These are phyloP conservation scores for Grammomys surdaster DNA, from an alignment of 2,113 vertebrate genomes.

Conservation along the genomic window DNA sequence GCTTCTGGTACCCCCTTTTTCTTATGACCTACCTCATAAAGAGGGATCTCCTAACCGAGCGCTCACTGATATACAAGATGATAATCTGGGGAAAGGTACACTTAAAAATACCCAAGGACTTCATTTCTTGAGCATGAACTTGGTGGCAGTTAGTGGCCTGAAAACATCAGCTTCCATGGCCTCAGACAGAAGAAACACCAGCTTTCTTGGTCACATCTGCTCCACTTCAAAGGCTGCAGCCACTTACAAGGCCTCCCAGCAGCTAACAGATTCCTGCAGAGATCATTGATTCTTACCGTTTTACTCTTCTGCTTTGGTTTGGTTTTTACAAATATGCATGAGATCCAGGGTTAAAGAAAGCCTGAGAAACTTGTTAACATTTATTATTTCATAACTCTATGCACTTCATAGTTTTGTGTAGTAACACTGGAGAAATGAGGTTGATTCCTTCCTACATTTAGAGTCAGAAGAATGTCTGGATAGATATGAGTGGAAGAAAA, in stretches of 20 bases:
- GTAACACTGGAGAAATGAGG: background rate
- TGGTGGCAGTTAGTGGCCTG: background rate
- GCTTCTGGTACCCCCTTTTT: background rate
- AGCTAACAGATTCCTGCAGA: background rate
- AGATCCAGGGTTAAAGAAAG: background rate
- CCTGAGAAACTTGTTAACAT: background rate
- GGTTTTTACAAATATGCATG: background rate
- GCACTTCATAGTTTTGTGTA: background rate
- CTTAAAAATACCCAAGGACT: slow-evolving; percentile 24
- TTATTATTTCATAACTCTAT: slow-evolving; percentile 36
- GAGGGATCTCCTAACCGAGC: background rate
- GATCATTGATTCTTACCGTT: background rate
- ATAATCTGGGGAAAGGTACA: background rate
- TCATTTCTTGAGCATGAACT: background rate
- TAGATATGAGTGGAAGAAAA: slow-evolving; percentile 10
- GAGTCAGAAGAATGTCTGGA: background rate
- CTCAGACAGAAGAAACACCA: background rate
- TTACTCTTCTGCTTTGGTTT: background rate
- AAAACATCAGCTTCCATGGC: background rate
- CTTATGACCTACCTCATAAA: background rate
- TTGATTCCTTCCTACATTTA: background rate
- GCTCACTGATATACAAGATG: slow-evolving; percentile 14
- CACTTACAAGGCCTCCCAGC: background rate
- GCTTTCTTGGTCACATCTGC: background rate
- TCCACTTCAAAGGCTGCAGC: background rate